These are phyloP conservation scores for Salvelinus namaycush DNA, from an alignment of 2,113 vertebrate species.

Conservation along the genomic window DNA sequence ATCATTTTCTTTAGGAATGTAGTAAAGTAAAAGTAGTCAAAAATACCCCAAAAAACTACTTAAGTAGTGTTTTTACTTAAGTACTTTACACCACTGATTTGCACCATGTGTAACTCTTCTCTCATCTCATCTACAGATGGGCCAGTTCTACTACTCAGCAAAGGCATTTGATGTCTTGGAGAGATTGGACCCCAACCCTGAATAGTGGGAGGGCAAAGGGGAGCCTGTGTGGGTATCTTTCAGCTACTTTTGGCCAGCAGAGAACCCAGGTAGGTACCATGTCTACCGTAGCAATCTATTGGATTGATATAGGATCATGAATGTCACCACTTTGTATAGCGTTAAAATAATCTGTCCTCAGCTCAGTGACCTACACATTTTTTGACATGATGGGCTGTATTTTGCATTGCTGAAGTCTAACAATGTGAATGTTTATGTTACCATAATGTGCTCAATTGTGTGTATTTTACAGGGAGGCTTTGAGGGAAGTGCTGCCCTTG, in stretches of 20 bases:
- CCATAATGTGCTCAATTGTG: neutral
- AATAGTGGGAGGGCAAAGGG: slow-evolving; percentile 89
- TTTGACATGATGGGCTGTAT: no score
- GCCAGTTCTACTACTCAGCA: slow-evolving; percentile 87
- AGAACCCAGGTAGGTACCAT: slow-evolving; percentile 80
- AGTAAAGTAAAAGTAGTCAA: no score
- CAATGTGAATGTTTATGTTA: neutral
- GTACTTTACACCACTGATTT: neutral
- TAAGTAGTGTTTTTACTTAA: no score
- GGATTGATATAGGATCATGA: no score
- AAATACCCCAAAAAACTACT: no score
- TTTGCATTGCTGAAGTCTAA: no score
- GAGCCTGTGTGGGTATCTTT: slow-evolving; percentile 88
- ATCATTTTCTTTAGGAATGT: no score
- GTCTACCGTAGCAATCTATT: no score
- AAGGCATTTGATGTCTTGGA: slow-evolving; percentile 87
- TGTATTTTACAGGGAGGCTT: slow-evolving; percentile 74
- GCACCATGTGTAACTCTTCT: neutral
- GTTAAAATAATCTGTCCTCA: no score
- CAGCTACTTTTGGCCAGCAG: slow-evolving; percentile 85
- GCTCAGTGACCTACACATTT: no score
- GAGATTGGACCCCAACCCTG: slow-evolving; percentile 82
- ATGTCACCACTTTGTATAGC: no score
- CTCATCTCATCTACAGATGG: slow-evolving; percentile 72
- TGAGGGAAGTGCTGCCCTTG: slow-evolving; percentile 82